Percentiles rank a stretch among this genome's conserved stretches.
Evolutionary conservation across 2,797 vertebrate genomes (phyloP).

Genomic region (Pachyuromys duprasi): DNA sequence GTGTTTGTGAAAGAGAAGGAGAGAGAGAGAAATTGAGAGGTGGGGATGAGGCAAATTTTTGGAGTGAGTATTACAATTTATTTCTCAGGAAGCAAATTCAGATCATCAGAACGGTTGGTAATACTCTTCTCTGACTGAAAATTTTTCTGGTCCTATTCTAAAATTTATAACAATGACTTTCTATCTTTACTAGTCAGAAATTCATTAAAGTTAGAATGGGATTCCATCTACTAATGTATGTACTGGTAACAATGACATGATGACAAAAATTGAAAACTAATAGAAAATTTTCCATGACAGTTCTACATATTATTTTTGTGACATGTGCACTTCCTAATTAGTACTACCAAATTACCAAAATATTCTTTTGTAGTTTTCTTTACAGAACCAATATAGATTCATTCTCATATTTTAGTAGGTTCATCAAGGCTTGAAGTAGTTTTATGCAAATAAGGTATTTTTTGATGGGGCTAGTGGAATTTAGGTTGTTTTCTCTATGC

Average conservation of each 20-base stretch:
- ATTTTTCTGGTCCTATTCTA: not conserved
- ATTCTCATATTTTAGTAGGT: not conserved
- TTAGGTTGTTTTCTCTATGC: not conserved
- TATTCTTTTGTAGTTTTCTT: not conserved
- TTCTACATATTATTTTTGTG: not conserved
- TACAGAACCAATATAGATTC: not conserved
- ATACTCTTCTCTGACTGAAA: not conserved
- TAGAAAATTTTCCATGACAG: not conserved
- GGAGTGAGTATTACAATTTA: not conserved
- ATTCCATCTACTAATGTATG: not conserved
- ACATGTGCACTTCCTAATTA: not conserved
- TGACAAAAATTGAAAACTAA: not conserved
- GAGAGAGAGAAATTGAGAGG: not conserved
- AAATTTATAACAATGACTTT: not conserved
- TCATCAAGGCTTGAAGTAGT: not conserved
- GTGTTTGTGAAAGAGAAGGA: not conserved
- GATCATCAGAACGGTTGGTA: not conserved
- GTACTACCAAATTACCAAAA: not conserved
- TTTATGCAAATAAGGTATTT: slow-evolving; percentile 36
- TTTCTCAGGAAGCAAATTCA: not conserved
- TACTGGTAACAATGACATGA: not conserved
- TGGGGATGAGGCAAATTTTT: not conserved
- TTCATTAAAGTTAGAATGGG: not conserved
- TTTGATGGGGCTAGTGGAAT: not conserved
- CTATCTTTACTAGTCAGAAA: not conserved